Percentiles rank a stretch among this genome's conserved stretches.
Evolutionary conservation across 2,113 vertebrate species (phyloP).

Genomic region (Apteryx owenii): DNA sequence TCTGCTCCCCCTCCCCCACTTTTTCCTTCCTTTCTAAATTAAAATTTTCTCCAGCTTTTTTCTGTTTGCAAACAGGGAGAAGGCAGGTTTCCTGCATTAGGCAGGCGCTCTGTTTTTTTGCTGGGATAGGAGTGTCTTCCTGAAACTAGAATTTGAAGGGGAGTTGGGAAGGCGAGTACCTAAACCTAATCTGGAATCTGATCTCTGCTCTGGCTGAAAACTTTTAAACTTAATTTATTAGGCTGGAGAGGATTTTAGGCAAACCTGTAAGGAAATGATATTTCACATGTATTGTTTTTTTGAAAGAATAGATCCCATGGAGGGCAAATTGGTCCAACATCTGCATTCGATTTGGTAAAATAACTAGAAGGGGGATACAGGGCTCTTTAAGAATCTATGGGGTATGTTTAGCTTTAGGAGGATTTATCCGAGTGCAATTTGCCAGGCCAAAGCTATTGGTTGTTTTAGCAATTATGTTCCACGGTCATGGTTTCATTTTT

Average conservation of each 20-base stretch:
- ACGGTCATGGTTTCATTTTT: background rate
- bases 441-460: slow-evolving; percentile 46
- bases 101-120: background rate
- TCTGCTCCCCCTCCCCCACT: background rate
- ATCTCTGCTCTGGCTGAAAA: slow-evolving; percentile 68
- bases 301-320: slow-evolving; percentile 68
- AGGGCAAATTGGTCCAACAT: slow-evolving; percentile 75
- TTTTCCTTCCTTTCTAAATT: slow-evolving; percentile 33
- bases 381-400: slow-evolving; percentile 64
- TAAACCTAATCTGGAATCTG: slow-evolving; percentile 69
- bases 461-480: slow-evolving; percentile 11
- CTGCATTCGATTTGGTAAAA: slow-evolving; percentile 81
- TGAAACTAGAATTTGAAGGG: background rate
- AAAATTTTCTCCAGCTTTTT: slow-evolving; percentile 43
- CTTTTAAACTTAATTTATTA: slow-evolving; percentile 77
- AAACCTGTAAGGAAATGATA: slow-evolving; percentile 78
- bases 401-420: slow-evolving; percentile 73
- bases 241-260: slow-evolving; percentile 74
- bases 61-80: slow-evolving; percentile 33
- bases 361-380: slow-evolving; percentile 62
- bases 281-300: slow-evolving; percentile 75
- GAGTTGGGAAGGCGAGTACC: background rate
- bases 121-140: background rate
- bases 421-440: slow-evolving; percentile 71
- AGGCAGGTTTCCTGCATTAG: background rate